Base-by-base conservation (phyloP, 2,113 vertebrate species). In the Anas platyrhynchos region DNA sequence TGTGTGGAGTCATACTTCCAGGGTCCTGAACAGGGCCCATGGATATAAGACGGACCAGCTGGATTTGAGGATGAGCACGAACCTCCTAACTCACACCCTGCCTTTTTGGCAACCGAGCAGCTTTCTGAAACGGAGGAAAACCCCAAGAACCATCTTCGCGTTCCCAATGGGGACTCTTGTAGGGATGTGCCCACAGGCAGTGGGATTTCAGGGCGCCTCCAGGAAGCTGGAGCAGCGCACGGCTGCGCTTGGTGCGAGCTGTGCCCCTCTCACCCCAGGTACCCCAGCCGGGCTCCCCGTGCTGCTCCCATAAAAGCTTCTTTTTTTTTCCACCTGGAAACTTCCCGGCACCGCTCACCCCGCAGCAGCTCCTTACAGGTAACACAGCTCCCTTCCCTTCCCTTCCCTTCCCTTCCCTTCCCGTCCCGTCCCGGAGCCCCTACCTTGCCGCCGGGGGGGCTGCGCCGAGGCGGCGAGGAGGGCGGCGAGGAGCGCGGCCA, bases 61-160 rank as follows among this genome's bases (percentile, higher is more conserved):
- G 75, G 44, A 41, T 55, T 58, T 62, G 31, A 52, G 25, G 36
- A 66, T 29, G 15, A 12, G 17, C 32, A 7, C 26, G 50, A 27
- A 43, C 29, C 23, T 11, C 56, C 44, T 66, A 16, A 10, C 32
- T 68, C 66, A 29, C 46, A 23, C 34, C 25, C 52, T 50, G 29
- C 38, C 21, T 69, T 83, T 68, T 92, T 66, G 54, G 38, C 71
- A 87, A 38, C 26, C 62, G 12, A 83, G 18, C 14, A 54, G 38
- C 59, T 93, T 32, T 36, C n/a, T 26, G 90, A 93, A 87, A 86
- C 32, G 4, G 26, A 84, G 36, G 56, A 83, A 83, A 97, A 44
- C 5, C 56, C 32, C 74, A 6, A 15, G 31, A 4, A 1, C 18
- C 25, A 12, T 31, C 44, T n/a, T 27, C 20, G 26, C 3, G 1